Evolutionary conservation across 2,797 vertebrate genomes (phyloP).

Genomic region (Rhynchonycteris naso): DNA sequence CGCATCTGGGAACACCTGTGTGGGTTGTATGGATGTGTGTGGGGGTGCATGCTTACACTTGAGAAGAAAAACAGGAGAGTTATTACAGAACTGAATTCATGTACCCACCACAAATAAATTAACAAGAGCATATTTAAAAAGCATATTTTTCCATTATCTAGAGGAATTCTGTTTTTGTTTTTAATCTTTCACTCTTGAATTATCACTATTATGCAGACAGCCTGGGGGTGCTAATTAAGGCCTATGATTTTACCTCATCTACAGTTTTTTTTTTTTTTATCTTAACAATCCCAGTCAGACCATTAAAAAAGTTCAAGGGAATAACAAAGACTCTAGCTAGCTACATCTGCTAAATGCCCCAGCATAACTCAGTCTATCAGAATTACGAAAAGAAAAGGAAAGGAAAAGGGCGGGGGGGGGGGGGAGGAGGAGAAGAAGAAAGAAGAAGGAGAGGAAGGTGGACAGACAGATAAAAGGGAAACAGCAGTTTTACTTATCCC

Average conservation of each 20-base stretch:
- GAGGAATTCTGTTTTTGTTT: not conserved
- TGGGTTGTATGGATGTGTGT: not conserved
- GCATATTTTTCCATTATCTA: not conserved
- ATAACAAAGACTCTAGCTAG: slow-evolving; percentile 80
- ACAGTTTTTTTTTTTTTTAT: slow-evolving; percentile 52
- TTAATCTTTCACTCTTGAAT: not conserved
- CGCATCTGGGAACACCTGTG: not conserved
- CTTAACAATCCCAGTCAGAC: slow-evolving; percentile 85
- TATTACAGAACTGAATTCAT: not conserved
- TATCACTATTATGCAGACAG: slow-evolving; percentile 41
- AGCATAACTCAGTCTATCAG: slow-evolving; percentile 82
- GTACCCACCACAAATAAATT: not conserved
- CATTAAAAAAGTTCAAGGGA: slow-evolving; percentile 83
- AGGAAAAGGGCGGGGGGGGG: no score
- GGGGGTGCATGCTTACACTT: not conserved
- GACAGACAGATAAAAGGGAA: not conserved
- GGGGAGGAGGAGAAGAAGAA: no score
- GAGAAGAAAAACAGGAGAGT: not conserved
- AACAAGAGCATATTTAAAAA: not conserved
- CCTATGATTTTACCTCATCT: slow-evolving; percentile 6
- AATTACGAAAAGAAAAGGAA: not conserved
- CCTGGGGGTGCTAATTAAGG: not conserved
- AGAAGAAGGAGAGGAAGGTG: not conserved
- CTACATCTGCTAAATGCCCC: slow-evolving; percentile 85
- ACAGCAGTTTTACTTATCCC: slow-evolving; percentile 90